These are phyloP conservation scores for Tetrax tetrax DNA, from an alignment of 2,113 vertebrate species.

Conservation along the genomic window DNA sequence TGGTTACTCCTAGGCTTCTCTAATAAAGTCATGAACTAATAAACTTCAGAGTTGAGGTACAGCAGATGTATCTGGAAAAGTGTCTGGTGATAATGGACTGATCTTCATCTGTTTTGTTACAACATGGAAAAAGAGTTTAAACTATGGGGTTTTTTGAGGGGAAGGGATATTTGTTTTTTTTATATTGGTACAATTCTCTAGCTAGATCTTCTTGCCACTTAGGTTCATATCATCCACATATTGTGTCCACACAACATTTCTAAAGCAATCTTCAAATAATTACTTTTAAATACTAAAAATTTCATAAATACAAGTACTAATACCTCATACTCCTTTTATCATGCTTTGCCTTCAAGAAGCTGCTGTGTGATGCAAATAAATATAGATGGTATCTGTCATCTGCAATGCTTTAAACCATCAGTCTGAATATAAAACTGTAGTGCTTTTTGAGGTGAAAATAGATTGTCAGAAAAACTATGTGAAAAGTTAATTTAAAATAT, in stretches of 20 bases:
- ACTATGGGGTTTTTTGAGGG: not conserved
- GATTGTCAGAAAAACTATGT: not conserved
- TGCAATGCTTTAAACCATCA: not conserved
- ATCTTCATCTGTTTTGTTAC: conserved; percentile 7
- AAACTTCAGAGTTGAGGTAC: conserved; percentile 46
- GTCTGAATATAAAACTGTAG: not conserved
- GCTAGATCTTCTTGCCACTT: not conserved
- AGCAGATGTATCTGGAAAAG: conserved; percentile 54
- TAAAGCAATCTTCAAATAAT: not conserved
- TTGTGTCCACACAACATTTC: not conserved
- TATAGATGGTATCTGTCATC: not conserved
- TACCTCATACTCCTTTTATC: not conserved
- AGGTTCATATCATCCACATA: not conserved
- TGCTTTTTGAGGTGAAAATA: not conserved
- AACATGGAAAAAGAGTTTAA: not conserved
- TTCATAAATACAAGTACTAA: not conserved
- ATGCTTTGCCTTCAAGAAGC: not conserved
- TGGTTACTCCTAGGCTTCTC: conserved; percentile 37
- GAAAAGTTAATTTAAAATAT: not conserved
- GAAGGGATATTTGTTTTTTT: not conserved
- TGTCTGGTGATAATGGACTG: conserved; percentile 52
- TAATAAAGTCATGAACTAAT: conserved; percentile 58
- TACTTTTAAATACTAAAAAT: not conserved
- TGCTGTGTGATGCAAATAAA: conserved; percentile 10
- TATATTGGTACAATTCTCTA: not conserved